Evolutionary conservation across 1,140 invertebrate species (phyloP), one percentile per base, ranked within the genome.

Genomic region (Trichogramma pretiosum): DNA sequence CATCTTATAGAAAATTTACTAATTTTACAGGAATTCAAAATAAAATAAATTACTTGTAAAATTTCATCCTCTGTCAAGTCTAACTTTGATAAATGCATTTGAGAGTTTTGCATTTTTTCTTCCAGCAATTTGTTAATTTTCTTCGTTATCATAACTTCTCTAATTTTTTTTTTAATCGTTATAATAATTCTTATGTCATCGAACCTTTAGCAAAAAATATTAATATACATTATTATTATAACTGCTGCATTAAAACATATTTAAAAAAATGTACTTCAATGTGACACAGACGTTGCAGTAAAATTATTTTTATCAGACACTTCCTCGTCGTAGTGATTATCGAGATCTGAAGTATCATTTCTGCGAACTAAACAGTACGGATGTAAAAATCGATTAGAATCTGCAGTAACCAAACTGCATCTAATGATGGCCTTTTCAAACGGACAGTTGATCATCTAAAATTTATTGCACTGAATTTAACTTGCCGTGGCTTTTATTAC

Each of bases 131-230:
- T 45, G 0, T 37, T 21, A 45, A 56, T 65, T 55, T 77, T 75
- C 57, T 82, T 83, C 34, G 75, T 73, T 21, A 77, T 58, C 32
- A 87, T 65, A 55, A 87, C 82, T 3, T 81, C 75, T 26, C 76
- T 70, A n/a, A 88, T 77, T 57, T 81, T 73, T 55, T 82, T 87
- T 54, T 82, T 84, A 5, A 83, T 84, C 2, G 85, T 87, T 60
- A 89, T 85, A 57, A 88, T 85, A 35, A 90, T 86, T 22, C 84
- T 83, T 73, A 90, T 78, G 48, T 83, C 82, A 46, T 80, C 75
- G 61, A 87, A 88, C 54, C 84, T 86, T 57, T 46, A 71, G 42
- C 47, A 22, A n/a, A 44, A 40, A 36, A 41, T 32, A 19, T 21
- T 40, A 34, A 30, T 54, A 40, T 21, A 28, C 43, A 8, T 37